A percentile compares a stretch with the other conserved stretches of the same genome.
Conservation (phyloP, 2,113 vertebrate genomes). For the Chunga burmeisteri region DNA sequence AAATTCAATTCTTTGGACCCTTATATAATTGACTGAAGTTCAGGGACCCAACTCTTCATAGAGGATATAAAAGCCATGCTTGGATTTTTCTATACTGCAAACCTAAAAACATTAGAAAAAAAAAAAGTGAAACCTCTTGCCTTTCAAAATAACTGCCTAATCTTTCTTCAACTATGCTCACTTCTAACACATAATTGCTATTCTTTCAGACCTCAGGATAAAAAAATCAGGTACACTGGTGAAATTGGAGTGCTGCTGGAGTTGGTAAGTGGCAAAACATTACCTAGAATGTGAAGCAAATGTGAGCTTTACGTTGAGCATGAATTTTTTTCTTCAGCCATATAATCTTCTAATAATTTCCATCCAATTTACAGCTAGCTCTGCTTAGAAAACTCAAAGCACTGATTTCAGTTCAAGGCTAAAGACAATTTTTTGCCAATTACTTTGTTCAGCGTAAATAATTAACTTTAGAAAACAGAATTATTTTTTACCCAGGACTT, state of each 20-base stretch:
- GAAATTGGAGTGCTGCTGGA: not conserved
- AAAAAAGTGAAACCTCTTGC: not conserved
- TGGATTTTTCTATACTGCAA: not conserved
- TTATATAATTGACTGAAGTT: not conserved
- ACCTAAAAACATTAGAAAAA: not conserved
- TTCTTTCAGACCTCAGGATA: not conserved
- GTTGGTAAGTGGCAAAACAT: not conserved
- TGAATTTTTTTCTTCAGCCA: not conserved
- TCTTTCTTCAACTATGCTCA: not conserved
- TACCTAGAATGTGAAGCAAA: not conserved
- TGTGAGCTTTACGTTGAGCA: not conserved
- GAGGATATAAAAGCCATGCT: not conserved
- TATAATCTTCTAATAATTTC: not conserved
- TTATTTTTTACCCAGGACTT: not conserved
- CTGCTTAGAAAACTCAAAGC: not conserved
- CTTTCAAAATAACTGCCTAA: not conserved
- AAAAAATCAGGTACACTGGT: not conserved
- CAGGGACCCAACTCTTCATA: not conserved
- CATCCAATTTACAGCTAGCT: not conserved
- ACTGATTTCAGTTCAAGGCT: not conserved
- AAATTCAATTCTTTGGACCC: not conserved
- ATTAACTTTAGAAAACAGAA: not conserved
- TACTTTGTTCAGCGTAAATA: not conserved
- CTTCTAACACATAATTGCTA: not conserved
- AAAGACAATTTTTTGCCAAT: not conserved